Base-by-base conservation (phyloP, 2,888 invertebrate species). In the Melanchra persicariae region DNA sequence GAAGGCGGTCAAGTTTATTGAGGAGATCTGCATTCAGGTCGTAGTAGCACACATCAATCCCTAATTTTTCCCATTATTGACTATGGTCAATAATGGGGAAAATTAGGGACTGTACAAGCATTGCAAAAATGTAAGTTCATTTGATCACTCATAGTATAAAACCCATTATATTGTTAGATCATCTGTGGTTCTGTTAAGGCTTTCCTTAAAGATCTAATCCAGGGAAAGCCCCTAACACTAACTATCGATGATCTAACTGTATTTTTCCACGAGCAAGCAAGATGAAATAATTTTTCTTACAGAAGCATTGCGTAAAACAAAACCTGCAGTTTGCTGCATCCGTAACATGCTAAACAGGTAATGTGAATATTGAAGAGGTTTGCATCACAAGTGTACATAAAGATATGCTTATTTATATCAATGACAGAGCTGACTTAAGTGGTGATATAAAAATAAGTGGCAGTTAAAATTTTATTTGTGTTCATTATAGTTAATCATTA, bases 331-430 rank as follows among this genome's bases (percentile, higher is more conserved):
- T 45, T 52, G 47, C 47, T 54, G 19, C 49, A 64, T 76, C 70
- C 51, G 40, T 34, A 49, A 49, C n/a, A 61, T 72, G 73, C 34
- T 49, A 64, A 77, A 78, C 54, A 52, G 61, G 40, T 77, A 76
- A 54, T 37, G 12, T 68, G 57, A 52, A 73, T 68, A 78, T 64
- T 71, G 37, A 66, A 66, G 34, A 76, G 47, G 57, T 62, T 67
- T 75, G 51, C 57, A 47, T 49, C 57, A 62, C 40, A 19, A 43
- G 26, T 49, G 19, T 26, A 47, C 0, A 57, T 30, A 40, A 17
- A 30, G 19, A 34, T 49, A 30, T 51, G 22, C 1, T 45, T 77
- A 70, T 61, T 70, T 52, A 15, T 51, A 59, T 63, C 66, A 58
- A 72, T 62, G 54, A 60, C 49, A 54, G 45, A 34, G 54, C 22